A percentile compares a stretch with the other conserved stretches of the same genome.
Evolutionary conservation across 2,113 vertebrate genomes (phyloP).

Genomic region (Mormyrus iriodes): DNA sequence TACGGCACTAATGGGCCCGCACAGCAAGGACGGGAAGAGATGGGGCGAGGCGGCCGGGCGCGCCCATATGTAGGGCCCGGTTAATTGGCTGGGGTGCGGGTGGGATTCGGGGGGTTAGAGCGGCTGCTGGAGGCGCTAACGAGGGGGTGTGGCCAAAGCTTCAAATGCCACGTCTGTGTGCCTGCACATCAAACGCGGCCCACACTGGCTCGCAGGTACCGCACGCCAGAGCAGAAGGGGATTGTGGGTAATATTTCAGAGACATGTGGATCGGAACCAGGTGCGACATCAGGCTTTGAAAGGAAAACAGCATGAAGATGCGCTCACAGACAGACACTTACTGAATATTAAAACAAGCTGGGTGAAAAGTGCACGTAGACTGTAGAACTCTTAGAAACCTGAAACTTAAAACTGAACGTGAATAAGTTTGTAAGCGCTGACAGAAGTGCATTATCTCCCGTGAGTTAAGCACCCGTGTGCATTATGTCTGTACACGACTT

Average conservation of each 20-base stretch:
- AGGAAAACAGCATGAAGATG: background rate
- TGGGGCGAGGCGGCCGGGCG: background rate
- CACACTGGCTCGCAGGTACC: background rate
- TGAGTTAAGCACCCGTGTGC: background rate
- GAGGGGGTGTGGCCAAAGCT: background rate
- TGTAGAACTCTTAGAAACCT: background rate
- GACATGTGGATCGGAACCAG: background rate
- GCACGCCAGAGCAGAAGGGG: background rate
- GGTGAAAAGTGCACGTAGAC: background rate
- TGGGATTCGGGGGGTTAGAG: background rate
- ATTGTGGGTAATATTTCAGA: background rate
- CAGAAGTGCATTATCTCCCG: background rate
- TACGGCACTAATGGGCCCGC: background rate
- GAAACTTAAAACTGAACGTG: background rate
- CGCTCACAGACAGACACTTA: background rate
- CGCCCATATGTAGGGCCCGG: background rate
- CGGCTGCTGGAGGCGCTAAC: background rate
- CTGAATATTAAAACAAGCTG: background rate
- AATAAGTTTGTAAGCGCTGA: background rate
- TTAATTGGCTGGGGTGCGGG: background rate
- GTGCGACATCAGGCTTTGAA: background rate
- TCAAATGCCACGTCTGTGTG: background rate
- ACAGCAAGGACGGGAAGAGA: background rate
- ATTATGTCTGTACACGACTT: background rate
- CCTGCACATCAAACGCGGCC: slow-evolving; percentile 2